Evolutionary conservation across 2,113 vertebrate genomes (phyloP).

Genomic region (Hystrix cristata): DNA sequence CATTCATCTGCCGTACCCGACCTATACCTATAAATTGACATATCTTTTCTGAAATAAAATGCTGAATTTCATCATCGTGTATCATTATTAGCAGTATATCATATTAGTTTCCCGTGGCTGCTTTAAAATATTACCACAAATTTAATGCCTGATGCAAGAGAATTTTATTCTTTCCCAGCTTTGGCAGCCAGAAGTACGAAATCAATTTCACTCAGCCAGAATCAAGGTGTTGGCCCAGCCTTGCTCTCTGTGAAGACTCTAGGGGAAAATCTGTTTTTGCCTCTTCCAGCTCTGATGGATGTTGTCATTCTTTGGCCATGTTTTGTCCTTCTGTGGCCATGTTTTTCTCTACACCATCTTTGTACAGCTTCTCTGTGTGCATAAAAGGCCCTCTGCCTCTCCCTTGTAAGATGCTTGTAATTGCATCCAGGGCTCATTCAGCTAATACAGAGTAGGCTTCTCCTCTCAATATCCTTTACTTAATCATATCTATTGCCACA

Average conservation of each 20-base stretch:
- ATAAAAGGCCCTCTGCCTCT: background rate
- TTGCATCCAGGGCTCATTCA: background rate
- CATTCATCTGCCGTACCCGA: background rate
- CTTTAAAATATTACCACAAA: background rate
- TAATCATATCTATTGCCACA: background rate
- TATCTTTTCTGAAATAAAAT: conserved; percentile 52
- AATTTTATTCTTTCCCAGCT: background rate
- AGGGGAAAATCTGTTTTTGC: background rate
- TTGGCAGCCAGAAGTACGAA: background rate
- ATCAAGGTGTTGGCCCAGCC: background rate
- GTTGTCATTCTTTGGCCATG: background rate
- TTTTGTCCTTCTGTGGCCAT: background rate
- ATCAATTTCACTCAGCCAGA: background rate
- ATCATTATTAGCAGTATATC: background rate
- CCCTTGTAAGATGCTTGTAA: background rate
- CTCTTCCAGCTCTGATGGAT: background rate
- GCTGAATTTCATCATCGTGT: background rate
- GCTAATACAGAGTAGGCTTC: background rate
- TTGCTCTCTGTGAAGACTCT: background rate
- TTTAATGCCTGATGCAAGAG: background rate
- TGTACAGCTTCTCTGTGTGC: background rate
- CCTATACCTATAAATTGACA: background rate
- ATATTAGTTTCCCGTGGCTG: background rate
- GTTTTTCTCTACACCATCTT: background rate
- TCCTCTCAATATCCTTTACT: background rate